Evolutionary conservation across 2,888 invertebrate genomes (phyloP).

Genomic region (Coleophora flavipennella): DNA sequence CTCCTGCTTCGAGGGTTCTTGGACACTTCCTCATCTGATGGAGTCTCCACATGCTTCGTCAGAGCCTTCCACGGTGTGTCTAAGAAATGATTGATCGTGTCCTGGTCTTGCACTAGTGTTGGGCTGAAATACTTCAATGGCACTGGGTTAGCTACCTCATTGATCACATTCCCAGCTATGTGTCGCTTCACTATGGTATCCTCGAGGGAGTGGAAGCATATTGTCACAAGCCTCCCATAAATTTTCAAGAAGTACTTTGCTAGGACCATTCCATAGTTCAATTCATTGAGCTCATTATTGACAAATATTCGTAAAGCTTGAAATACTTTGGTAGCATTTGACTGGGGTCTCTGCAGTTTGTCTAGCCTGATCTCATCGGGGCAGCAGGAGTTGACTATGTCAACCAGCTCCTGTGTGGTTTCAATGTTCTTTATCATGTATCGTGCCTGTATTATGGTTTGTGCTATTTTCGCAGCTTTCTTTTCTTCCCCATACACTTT

Average conservation of each 20-base stretch:
- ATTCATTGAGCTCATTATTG: conserved; percentile 96
- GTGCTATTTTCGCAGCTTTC: conserved; percentile 87
- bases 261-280: conserved; percentile 88
- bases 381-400: conserved; percentile 77
- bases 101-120: conserved; percentile 69
- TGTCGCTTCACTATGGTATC: conserved; percentile 95
- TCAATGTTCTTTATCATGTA: conserved; percentile 81
- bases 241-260: conserved; percentile 84
- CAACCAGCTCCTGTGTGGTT: conserved; percentile 87
- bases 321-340: conserved; percentile 93
- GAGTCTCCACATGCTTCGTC: conserved; percentile 85
- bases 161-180: conserved; percentile 81
- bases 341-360: conserved; percentile 81
- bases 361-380: conserved; percentile 75
- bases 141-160: conserved; percentile 79
- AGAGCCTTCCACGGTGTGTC: conserved; percentile 83
- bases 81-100: conserved; percentile 74
- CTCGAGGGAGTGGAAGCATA: conserved; percentile 94
- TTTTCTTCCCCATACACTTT: conserved; percentile 95
- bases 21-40: conserved; percentile 81
- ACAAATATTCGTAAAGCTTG: conserved; percentile 95
- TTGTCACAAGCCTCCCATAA: conserved; percentile 83
- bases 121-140: conserved; percentile 81
- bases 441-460: conserved; percentile 88
- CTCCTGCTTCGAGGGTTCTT: conserved; percentile 89